A percentile compares a stretch with the other conserved stretches of the same genome.
Evolutionary conservation across 1,140 invertebrate species (phyloP).

Genomic region (Xylocopa sonorina): DNA sequence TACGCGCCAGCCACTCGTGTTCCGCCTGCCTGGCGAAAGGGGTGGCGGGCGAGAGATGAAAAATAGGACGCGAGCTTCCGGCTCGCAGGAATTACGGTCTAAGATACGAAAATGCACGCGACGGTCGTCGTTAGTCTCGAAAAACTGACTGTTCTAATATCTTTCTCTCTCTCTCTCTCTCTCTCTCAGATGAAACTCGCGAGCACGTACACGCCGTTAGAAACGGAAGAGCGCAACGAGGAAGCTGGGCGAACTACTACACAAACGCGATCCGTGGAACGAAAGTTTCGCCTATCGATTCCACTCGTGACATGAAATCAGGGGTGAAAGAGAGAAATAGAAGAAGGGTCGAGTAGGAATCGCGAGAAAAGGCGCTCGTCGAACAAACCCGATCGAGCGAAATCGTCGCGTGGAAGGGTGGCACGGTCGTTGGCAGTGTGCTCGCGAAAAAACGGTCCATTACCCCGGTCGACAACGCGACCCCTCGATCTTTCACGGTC

Average conservation of each 20-base stretch:
- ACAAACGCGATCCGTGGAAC: too few species aligned
- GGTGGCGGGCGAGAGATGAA: background rate
- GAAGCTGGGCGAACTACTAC: too few species aligned
- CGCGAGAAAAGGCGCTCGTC: conserved; percentile 27
- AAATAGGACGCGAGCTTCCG: conserved; percentile 8
- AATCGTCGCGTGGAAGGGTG: conserved; percentile 41
- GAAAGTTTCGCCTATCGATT: background rate
- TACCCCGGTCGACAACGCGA: conserved; percentile 32
- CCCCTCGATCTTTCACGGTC: conserved; percentile 60
- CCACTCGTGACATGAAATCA: background rate
- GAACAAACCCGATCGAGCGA: conserved; percentile 46
- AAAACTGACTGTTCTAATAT: too few species aligned
- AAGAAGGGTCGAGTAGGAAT: conserved; percentile 1
- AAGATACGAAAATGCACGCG: conserved; percentile 13
- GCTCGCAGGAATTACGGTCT: background rate
- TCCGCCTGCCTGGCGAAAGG: background rate
- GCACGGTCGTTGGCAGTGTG: conserved; percentile 35
- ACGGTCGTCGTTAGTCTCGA: background rate
- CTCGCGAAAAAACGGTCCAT: conserved; percentile 33
- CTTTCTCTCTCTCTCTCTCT: too few species aligned
- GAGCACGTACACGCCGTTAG: too few species aligned
- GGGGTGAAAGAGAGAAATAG: too few species aligned
- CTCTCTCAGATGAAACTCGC: too few species aligned
- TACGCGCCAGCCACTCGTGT: conserved; percentile 4
- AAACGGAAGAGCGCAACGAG: background rate